phyloP scores from a whole-genome alignment of 2,888 invertebrate species.

The Alviniconcha strummeri region DNA sequence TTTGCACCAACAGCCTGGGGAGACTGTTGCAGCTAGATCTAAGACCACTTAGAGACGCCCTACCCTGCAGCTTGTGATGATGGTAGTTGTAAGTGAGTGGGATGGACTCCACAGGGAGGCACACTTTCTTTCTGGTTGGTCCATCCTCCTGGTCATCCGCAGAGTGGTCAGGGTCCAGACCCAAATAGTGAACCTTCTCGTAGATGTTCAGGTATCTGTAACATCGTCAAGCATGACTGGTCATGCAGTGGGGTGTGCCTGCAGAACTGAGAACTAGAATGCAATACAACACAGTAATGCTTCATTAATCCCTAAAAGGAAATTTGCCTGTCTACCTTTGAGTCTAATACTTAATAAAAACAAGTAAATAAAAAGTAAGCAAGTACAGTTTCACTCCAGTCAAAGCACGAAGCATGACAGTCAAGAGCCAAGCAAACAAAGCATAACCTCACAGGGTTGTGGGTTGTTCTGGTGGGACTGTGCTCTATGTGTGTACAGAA shows the following conservation, averaged over 20 bases:
- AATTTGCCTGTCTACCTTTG: background rate
- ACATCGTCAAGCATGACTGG: background rate
- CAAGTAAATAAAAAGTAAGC: no score
- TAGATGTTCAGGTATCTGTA: conserved; percentile 84
- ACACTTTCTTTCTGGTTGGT: conserved; percentile 58
- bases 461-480: no score
- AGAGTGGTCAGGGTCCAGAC: conserved; percentile 85
- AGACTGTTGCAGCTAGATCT: no score
- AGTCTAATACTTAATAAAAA: background rate
- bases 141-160: conserved; percentile 73
- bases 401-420: no score
- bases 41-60: conserved; percentile 44
- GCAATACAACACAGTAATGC: background rate
- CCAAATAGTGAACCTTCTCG: conserved; percentile 91
- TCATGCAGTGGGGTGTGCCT: no score
- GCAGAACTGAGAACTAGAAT: background rate
- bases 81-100: conserved; percentile 86
- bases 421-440: no score
- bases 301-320: background rate
- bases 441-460: no score
- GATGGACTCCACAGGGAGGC: conserved; percentile 75
- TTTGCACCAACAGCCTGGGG: no score
- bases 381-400: no score
- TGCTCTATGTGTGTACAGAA: no score
- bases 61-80: conserved; percentile 85